Conservation (phyloP, 2,888 invertebrate genomes). For the Dione vanillae region DNA sequence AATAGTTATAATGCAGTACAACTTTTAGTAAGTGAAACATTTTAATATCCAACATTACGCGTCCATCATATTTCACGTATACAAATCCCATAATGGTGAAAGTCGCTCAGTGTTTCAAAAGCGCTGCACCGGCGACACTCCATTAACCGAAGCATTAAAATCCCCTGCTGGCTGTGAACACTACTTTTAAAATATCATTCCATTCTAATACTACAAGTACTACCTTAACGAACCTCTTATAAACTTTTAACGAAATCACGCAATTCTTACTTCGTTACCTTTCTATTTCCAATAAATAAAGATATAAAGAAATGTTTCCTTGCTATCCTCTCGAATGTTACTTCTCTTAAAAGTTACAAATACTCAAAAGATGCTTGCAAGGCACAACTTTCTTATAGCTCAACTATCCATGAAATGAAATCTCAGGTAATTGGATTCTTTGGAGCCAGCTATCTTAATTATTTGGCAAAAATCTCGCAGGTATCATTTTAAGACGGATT, state of each 20-base stretch:
- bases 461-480: slow-evolving; percentile 22
- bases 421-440: slow-evolving; percentile 43
- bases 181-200: slow-evolving; percentile 62
- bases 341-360: slow-evolving; percentile 40
- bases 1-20: not conserved
- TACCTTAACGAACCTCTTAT: slow-evolving; percentile 18
- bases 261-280: slow-evolving; percentile 30
- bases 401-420: slow-evolving; percentile 42
- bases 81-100: slow-evolving; percentile 50
- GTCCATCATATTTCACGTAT: slow-evolving; percentile 34
- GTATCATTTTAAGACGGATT: slow-evolving; percentile 21
- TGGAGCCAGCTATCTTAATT: slow-evolving; percentile 32
- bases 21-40: slow-evolving; percentile 26
- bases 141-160: slow-evolving; percentile 74
- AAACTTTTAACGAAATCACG: slow-evolving; percentile 25
- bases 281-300: slow-evolving; percentile 35
- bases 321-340: slow-evolving; percentile 30
- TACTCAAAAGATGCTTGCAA: slow-evolving; percentile 41
- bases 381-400: slow-evolving; percentile 38
- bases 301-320: slow-evolving; percentile 33
- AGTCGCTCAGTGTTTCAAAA: slow-evolving; percentile 57
- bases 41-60: slow-evolving; percentile 29
- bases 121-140: slow-evolving; percentile 63
- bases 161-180: slow-evolving; percentile 55
- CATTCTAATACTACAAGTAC: slow-evolving; percentile 7